Base-by-base conservation (phyloP, 2,113 vertebrate genomes). In the Etia nguti region DNA sequence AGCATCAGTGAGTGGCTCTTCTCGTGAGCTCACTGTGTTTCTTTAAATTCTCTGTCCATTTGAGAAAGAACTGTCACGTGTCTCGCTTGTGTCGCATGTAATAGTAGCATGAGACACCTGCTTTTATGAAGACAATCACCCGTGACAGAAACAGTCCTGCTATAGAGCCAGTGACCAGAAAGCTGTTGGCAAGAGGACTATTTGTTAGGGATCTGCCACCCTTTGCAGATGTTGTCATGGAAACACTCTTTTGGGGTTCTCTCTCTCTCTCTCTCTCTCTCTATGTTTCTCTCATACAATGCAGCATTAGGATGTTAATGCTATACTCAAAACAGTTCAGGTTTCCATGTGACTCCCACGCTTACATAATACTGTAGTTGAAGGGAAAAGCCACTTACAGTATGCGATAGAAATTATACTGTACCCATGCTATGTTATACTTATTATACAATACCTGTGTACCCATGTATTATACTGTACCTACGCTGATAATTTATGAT, bases 151-250 rank as follows among this genome's bases (percentile, higher is more conserved):
- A 59, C 81, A 83, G 83, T 77, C 85, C 48, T 89, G 75, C 83
- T 89, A 36, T 22, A 82, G n/a, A 91, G 46, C 56, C n/a, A 62
- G 62, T 88, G 90, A 92, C 89, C 90, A 85, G 54, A 86, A 88
- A 55, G 85, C 52, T 83, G 79, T 82, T 91, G 89, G 87, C 84
- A 87, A 89, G 89, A 85, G 82, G 80, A 90, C 85, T 79, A 52
- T 91, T 95, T 89, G 89, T 93, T 93, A 92, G 91, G 92, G 90
- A 94, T 95, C 95, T 94, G 93, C 95, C 93, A 91, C 92, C 94
- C 86, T 94, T 91, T 96, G 95, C 95, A 96, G 95, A 96, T 94
- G 96, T 96, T 96, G 95, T 94, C 95, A 96, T 96, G 95, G 96
- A 94, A 96, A 97, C 95, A 84, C 85, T 95, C 93, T 92, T 94